These are phyloP conservation scores for Halcyon smyrnensis DNA, from an alignment of 2,797 vertebrate genomes.

Conservation along the genomic window DNA sequence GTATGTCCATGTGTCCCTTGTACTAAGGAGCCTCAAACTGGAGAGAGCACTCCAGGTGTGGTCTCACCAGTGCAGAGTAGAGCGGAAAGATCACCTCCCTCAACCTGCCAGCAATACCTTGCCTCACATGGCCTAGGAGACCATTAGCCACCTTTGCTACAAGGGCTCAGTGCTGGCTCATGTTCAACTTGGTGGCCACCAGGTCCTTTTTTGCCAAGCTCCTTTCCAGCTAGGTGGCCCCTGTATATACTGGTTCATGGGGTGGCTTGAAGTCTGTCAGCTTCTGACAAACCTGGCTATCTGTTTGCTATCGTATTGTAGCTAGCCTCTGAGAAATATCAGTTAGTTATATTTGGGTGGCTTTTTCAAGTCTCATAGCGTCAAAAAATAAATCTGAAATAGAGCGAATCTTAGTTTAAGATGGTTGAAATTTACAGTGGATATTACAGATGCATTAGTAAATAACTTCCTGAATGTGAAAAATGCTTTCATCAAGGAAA, in stretches of 20 bases:
- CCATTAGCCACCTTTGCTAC: fast-evolving
- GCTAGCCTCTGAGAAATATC: not conserved
- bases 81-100: not conserved
- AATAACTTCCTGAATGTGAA: not conserved
- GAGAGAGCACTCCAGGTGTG: not conserved
- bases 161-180: not conserved
- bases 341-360: not conserved
- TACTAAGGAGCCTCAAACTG: not conserved
- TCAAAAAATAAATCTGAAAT: not conserved
- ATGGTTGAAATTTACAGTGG: not conserved
- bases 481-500: not conserved
- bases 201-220: not conserved
- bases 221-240: not conserved
- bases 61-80: not conserved
- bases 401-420: not conserved
- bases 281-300: not conserved
- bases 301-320: not conserved
- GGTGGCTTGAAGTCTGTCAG: not conserved
- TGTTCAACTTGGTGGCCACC: not conserved
- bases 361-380: not conserved
- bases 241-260: not conserved
- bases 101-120: not conserved
- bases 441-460: not conserved
- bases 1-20: not conserved
- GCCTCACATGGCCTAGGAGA: not conserved